These are phyloP conservation scores for Scomber colias DNA, from an alignment of 2,113 vertebrate genomes.

Conservation along the genomic window DNA sequence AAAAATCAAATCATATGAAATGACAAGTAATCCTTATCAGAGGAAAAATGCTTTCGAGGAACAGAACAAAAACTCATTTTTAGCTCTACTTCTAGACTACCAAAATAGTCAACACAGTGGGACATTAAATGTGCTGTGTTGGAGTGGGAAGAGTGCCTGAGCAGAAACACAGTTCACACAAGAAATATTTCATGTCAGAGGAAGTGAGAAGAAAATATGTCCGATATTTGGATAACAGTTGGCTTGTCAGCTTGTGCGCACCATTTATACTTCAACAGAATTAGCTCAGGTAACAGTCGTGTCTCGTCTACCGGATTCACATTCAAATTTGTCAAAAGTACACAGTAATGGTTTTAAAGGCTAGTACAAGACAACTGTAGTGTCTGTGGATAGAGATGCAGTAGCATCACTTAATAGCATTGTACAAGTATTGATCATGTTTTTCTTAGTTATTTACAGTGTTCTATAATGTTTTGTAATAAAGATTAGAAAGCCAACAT, in stretches of 20 bases:
- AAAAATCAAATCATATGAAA: background rate
- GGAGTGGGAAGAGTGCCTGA: background rate
- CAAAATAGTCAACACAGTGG: background rate
- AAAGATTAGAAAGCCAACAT: background rate
- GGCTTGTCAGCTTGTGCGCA: background rate
- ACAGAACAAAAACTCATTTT: background rate
- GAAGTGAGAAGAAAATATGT: background rate
- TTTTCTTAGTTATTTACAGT: constrained; percentile 6
- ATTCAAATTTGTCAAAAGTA: background rate
- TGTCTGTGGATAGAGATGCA: background rate
- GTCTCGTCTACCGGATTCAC: background rate
- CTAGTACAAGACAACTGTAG: background rate
- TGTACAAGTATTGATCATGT: no score
- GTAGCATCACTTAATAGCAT: no score
- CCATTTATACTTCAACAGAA: constrained; percentile 21
- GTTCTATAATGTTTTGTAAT: background rate
- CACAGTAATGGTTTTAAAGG: constrained; percentile 33
- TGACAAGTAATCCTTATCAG: background rate
- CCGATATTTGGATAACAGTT: background rate
- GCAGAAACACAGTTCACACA: background rate
- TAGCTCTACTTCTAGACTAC: background rate
- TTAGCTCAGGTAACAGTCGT: constrained; percentile 21
- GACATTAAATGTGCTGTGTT: background rate
- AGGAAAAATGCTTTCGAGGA: background rate
- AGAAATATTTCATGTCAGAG: background rate